Conservation (phyloP, 2,113 vertebrate genomes). For the Patagioenas fasciata region DNA sequence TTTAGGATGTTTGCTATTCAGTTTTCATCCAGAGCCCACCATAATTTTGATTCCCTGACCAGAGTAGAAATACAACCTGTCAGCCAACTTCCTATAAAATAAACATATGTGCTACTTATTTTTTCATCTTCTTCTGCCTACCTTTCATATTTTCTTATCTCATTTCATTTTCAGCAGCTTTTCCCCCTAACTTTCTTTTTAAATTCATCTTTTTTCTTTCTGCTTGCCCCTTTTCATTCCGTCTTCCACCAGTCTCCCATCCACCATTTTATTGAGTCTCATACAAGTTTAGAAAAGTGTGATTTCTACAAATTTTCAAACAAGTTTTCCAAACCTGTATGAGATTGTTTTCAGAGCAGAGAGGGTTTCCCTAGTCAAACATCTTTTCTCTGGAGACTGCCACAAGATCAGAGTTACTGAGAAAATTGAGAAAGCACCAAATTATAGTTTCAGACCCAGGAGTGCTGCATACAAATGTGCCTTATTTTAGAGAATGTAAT, state of each 20-base stretch:
- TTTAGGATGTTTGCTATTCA: constrained; percentile 30
- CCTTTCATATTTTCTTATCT: constrained; percentile 43
- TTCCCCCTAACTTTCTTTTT: not conserved
- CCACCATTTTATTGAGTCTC: not conserved
- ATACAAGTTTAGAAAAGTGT: not conserved
- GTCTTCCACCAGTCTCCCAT: not conserved
- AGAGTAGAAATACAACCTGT: constrained; percentile 44
- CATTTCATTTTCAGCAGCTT: constrained; percentile 17
- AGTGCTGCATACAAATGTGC: not conserved
- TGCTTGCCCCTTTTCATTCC: not conserved
- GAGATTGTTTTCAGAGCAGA: not conserved
- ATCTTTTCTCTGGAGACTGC: not conserved
- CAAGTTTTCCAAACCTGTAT: not conserved
- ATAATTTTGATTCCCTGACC: constrained; percentile 25
- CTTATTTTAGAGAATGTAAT: not conserved
- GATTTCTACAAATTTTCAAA: not conserved
- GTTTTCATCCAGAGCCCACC: constrained; percentile 21
- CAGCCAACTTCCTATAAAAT: constrained; percentile 52
- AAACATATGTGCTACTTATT: constrained; percentile 46
- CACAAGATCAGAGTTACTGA: not conserved
- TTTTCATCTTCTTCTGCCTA: constrained; percentile 40
- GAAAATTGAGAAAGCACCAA: not conserved
- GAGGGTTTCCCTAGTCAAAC: not conserved
- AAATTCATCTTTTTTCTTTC: constrained; percentile 13
- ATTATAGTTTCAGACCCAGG: not conserved